A percentile compares a stretch with the other conserved stretches of the same genome.
Evolutionary conservation across 2,888 invertebrate genomes (phyloP).

Genomic region (Machimus rusticus): DNA sequence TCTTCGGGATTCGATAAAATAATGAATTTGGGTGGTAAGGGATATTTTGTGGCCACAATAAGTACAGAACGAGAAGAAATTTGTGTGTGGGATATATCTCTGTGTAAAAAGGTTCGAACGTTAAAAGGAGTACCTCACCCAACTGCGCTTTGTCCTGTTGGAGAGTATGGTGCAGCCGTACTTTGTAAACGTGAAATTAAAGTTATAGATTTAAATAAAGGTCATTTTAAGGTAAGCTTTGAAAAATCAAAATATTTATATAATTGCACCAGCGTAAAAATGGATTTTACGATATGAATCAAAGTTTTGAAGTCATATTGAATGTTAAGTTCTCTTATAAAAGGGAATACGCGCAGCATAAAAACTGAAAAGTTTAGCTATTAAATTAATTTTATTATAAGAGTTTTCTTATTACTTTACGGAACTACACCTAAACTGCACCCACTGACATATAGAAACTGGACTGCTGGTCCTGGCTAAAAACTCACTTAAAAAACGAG

Average conservation of each 20-base stretch:
- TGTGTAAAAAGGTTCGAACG: conserved; percentile 72
- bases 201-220: conserved; percentile 81
- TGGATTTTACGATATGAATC: not conserved
- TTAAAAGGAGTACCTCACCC: conserved; percentile 80
- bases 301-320: too few relatives aligned
- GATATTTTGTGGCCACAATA: conserved; percentile 77
- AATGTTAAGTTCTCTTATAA: too few relatives aligned
- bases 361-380: too few relatives aligned
- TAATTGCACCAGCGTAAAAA: not conserved
- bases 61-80: conserved; percentile 79
- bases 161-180: conserved; percentile 78
- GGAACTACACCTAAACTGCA: too few relatives aligned
- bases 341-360: too few relatives aligned
- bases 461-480: too few relatives aligned
- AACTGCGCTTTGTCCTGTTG: conserved; percentile 78
- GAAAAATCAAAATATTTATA: not conserved
- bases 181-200: conserved; percentile 82
- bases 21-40: conserved; percentile 64
- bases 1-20: conserved; percentile 63
- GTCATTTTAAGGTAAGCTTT: conserved; percentile 62
- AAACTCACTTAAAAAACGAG: too few relatives aligned
- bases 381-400: too few relatives aligned
- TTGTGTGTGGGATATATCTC: conserved; percentile 80
- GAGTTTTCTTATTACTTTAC: too few relatives aligned
- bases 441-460: too few relatives aligned